Conservation (phyloP, 2,113 vertebrate genomes). For the Xiphophorus maculatus region DNA sequence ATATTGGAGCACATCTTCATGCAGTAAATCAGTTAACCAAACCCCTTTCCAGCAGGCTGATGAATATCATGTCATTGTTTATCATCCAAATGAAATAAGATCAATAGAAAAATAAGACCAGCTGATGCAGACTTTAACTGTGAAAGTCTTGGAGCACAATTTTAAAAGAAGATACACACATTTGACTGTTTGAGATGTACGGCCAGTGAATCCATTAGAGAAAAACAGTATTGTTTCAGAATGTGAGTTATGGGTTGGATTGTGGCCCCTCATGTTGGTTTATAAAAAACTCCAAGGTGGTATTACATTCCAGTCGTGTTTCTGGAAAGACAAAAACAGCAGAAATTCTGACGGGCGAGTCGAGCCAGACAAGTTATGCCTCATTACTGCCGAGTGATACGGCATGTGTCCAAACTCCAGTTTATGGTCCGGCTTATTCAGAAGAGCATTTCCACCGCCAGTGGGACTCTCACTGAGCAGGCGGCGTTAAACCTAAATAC, state of each 20-base stretch:
- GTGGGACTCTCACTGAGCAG: too few species aligned
- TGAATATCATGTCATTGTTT: background rate
- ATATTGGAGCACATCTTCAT: background rate
- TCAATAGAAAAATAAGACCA: too few species aligned
- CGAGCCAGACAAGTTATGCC: conserved; percentile 37
- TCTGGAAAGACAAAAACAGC: conserved; percentile 43
- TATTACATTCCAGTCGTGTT: conserved; percentile 42
- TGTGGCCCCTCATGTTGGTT: conserved; percentile 19
- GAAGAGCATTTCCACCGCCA: too few species aligned
- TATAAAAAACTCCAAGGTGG: conserved; percentile 37
- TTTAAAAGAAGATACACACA: background rate
- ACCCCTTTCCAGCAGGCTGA: background rate
- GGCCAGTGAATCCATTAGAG: conserved; percentile 1
- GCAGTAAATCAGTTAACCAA: too few species aligned
- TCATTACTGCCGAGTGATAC: background rate
- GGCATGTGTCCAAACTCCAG: too few species aligned
- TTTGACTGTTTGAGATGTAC: background rate
- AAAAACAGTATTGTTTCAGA: conserved; percentile 14
- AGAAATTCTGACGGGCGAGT: conserved; percentile 47
- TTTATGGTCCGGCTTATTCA: too few species aligned
- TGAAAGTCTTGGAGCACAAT: too few species aligned
- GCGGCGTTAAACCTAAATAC: too few species aligned
- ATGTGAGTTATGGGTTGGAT: conserved; percentile 3
- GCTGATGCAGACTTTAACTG: background rate
- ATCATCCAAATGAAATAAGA: background rate